These are phyloP conservation scores for Mycteria americana DNA, from an alignment of 2,797 vertebrate species.

Conservation along the genomic window DNA sequence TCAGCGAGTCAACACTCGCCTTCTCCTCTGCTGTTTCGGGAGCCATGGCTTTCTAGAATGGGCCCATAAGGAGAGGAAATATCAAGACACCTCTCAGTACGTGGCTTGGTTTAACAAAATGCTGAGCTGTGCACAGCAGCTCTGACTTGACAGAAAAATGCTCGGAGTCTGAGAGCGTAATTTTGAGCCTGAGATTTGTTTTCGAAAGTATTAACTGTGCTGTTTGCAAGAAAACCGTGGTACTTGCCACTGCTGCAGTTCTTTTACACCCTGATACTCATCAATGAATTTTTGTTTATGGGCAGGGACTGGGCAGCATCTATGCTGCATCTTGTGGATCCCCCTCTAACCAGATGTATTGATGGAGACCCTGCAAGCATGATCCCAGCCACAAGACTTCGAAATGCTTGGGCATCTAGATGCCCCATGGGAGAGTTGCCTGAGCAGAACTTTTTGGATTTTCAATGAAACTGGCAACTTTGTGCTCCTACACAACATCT, in stretches of 20 bases:
- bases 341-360: background rate
- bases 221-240: background rate
- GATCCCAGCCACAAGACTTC: background rate
- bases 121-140: background rate
- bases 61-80: background rate
- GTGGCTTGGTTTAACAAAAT: background rate
- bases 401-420: background rate
- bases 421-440: background rate
- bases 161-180: background rate
- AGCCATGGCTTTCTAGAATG: background rate
- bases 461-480: background rate
- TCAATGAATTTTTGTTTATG: background rate
- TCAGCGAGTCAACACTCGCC: background rate
- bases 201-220: background rate
- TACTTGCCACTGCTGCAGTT: background rate
- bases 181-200: background rate
- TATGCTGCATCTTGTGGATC: background rate
- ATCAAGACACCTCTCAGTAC: background rate
- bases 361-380: background rate
- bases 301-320: background rate
- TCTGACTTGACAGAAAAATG: rapidly evolving
- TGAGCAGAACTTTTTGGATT: background rate
- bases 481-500: background rate
- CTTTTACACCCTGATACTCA: background rate
- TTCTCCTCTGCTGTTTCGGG: background rate